Evolutionary conservation across 2,113 vertebrate genomes (phyloP), one percentile per base, ranked within the genome.

Genomic region (Balaeniceps rex): DNA sequence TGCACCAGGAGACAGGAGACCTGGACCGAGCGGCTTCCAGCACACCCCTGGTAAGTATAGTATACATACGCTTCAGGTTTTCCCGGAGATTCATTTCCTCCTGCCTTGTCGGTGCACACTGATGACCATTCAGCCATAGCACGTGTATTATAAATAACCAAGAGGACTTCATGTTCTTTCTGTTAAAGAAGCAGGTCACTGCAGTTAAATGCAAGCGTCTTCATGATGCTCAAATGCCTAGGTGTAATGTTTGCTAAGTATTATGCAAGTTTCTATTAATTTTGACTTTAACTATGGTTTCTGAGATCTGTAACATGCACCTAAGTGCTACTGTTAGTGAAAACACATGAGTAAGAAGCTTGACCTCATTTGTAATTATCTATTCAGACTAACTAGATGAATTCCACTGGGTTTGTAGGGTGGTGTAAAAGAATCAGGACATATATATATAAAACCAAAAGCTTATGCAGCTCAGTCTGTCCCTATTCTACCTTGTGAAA

Each of bases 121-220:
- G 92, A 38, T 98, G 94, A 24, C 79, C 92, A 2, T 96, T 98
- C 88, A 99, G 75, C 47, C 95, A 98, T 11, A 97, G 88, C 87
- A 98, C 31, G 9, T 96, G 66, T 26, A 98, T 95, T 36, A 95
- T 38, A 90, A 98, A 93, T 91, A 98, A 40, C 68, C 98, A 94
- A 66, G 97, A 92, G 14, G 36, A 65, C 97, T 97, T 98, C 99
- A 99, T 99, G 84, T 93, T 98, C 90, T 90, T 71, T 92, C 95
- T 93, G 88, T 93, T 61, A 80, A 96, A 91, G 68, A 75, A 95
- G 65, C 87, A 75, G 64, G 34, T 64, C 2, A 1, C 74, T 77
- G 74, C 25, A 66, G 36, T 92, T 88, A 93, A 58, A n/a, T 49
- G 36, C 33, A 65, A 94, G 34, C 29, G 18, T n/a, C 31, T 79